Percentiles rank a stretch among this genome's conserved stretches.
These are phyloP conservation scores for Rhimphoctona megacephalus DNA, from an alignment of 2,888 invertebrate species.

Conservation along the genomic window DNA sequence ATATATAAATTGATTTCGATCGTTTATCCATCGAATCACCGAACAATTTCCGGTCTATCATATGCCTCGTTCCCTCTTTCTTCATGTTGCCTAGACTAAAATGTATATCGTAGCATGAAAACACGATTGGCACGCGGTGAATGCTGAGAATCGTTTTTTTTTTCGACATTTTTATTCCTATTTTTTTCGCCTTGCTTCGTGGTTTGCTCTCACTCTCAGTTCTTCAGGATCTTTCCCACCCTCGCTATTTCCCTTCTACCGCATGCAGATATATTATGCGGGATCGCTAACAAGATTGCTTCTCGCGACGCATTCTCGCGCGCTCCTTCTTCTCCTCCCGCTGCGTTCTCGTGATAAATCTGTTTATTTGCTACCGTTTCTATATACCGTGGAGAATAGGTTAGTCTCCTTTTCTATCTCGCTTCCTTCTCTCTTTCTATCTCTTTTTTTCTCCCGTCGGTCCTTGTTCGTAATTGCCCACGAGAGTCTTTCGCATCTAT, in stretches of 20 bases:
- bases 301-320: constrained; percentile 68
- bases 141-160: constrained; percentile 37
- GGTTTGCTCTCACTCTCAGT: constrained; percentile 11
- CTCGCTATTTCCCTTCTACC: constrained; percentile 61
- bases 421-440: not conserved
- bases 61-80: not conserved
- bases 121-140: constrained; percentile 54
- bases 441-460: constrained; percentile 12
- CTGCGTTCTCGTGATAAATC: constrained; percentile 75
- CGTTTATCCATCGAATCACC: constrained; percentile 38
- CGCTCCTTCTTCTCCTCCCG: constrained; percentile 39
- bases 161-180: not conserved
- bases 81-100: constrained; percentile 13
- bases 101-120: constrained; percentile 3
- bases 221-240: constrained; percentile 58
- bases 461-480: constrained; percentile 73
- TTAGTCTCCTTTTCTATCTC: constrained; percentile 35
- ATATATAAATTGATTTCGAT: constrained; percentile 40
- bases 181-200: constrained; percentile 3
- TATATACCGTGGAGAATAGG: constrained; percentile 55
- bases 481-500: constrained; percentile 56
- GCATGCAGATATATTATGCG: constrained; percentile 72
- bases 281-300: constrained; percentile 77
- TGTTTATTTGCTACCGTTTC: constrained; percentile 74
- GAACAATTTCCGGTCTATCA: constrained; percentile 51